phyloP scores from a whole-genome alignment of 1,140 invertebrate genomes.

The Leguminivora glycinivorella region DNA sequence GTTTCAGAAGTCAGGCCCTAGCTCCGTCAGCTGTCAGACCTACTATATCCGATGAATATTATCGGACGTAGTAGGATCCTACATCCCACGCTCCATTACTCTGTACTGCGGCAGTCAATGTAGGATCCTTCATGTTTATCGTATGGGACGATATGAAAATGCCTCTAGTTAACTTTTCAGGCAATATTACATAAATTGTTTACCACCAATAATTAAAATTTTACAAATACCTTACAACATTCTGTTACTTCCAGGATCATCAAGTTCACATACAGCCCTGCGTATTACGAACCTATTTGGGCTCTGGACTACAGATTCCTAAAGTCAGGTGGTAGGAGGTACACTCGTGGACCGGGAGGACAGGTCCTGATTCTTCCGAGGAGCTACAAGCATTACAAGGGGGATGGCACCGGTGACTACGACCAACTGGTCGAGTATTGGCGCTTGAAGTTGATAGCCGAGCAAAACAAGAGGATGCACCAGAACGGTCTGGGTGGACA shows the following conservation, averaged over 20 bases:
- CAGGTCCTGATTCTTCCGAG: conserved; percentile 61
- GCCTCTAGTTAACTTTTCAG: too few species aligned
- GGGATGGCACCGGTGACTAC: conserved; percentile 47
- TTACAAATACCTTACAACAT: too few species aligned
- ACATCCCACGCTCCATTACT: too few species aligned
- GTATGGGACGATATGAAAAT: too few species aligned
- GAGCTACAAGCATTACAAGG: conserved; percentile 31
- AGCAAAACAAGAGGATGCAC: conserved; percentile 31
- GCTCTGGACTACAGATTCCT: conserved; percentile 64
- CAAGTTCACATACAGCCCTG: conserved; percentile 54
- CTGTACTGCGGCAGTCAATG: too few species aligned
- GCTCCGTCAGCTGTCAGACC: too few species aligned
- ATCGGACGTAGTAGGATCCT: too few species aligned
- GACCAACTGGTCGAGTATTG: conserved; percentile 56
- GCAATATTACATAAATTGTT: too few species aligned
- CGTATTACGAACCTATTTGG: conserved; percentile 56
- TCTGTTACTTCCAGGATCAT: conserved; percentile 49
- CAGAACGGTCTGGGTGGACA: conserved; percentile 2
- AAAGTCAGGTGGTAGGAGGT: conserved; percentile 59
- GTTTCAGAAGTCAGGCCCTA: too few species aligned
- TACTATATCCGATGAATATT: too few species aligned
- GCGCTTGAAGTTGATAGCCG: conserved; percentile 46
- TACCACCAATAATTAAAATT: too few species aligned
- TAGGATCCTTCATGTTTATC: too few species aligned
- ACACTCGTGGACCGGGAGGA: conserved; percentile 54